Evolutionary conservation across 2,797 vertebrate species (phyloP).

Genomic region (Chrosomus eos): DNA sequence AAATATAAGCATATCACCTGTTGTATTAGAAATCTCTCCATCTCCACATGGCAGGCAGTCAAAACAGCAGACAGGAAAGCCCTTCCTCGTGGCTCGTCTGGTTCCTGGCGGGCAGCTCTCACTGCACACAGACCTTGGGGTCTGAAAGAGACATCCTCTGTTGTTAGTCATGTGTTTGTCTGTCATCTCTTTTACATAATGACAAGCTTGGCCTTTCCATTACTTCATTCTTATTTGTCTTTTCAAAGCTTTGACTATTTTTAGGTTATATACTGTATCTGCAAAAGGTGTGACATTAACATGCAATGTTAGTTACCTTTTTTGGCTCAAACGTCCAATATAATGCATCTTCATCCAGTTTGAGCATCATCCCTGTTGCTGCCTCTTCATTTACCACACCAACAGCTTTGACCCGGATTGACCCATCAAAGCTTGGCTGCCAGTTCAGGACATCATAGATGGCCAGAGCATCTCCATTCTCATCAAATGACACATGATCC

Average conservation of each 20-base stretch:
- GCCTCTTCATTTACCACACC: constrained; percentile 15
- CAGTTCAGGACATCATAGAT: constrained; percentile 24
- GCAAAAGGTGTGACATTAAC: background rate
- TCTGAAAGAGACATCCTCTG: constrained; percentile 31
- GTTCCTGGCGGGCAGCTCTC: constrained; percentile 22
- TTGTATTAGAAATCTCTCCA: constrained; percentile 22
- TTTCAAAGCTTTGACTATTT: background rate
- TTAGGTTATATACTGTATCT: background rate
- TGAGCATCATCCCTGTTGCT: constrained; percentile 9
- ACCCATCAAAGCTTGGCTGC: constrained; percentile 8
- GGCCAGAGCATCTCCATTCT: constrained; percentile 24
- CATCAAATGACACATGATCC: constrained; percentile 21
- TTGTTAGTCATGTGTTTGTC: background rate
- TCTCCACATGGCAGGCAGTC: constrained; percentile 54
- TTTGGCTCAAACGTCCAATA: constrained; percentile 72
- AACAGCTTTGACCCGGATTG: background rate
- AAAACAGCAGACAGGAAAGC: constrained; percentile 67
- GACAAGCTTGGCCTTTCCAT: background rate
- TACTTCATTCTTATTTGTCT: background rate
- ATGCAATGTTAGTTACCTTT: constrained; percentile 31
- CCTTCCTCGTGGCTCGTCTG: constrained; percentile 24
- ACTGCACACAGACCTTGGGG: constrained; percentile 65
- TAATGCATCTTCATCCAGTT: constrained; percentile 61
- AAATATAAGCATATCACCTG: background rate
- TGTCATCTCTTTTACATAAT: background rate